Conservation (phyloP, 2,888 invertebrate genomes). For the Eupeodes luniger region DNA sequence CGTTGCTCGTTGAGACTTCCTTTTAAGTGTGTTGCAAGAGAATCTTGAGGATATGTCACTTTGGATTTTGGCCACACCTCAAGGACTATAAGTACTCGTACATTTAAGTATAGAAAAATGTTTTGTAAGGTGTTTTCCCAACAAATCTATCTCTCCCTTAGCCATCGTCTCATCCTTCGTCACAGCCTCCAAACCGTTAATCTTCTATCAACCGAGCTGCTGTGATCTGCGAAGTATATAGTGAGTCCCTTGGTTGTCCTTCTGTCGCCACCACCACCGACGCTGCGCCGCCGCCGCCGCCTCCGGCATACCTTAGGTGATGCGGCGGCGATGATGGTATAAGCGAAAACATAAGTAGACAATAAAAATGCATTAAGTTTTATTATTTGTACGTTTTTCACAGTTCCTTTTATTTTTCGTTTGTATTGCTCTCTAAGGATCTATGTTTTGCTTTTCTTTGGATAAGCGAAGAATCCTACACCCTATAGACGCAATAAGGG, state of each 20-base stretch:
- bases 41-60: slow-evolving; percentile 66
- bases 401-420: slow-evolving; percentile 5
- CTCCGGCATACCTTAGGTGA: slow-evolving; percentile 33
- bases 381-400: slow-evolving; percentile 66
- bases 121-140: not conserved
- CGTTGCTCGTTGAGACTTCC: slow-evolving; percentile 48
- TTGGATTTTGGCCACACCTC: slow-evolving; percentile 59
- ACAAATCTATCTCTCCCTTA: not conserved
- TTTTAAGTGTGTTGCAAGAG: slow-evolving; percentile 55
- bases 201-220: slow-evolving; percentile 53
- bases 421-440: not conserved
- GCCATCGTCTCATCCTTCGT: not conserved
- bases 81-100: not conserved
- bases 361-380: slow-evolving; percentile 75
- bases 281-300: not conserved
- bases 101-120: too few relatives aligned
- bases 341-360: slow-evolving; percentile 68
- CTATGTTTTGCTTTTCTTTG: slow-evolving; percentile 20
- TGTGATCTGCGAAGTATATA: slow-evolving; percentile 24
- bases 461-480: slow-evolving; percentile 40
- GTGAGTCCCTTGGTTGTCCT: slow-evolving; percentile 18
- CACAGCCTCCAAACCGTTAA: slow-evolving; percentile 20
- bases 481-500: slow-evolving; percentile 61
- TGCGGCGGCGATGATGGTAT: not conserved
- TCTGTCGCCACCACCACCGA: not conserved